These are phyloP conservation scores for Aphelenchoides avenae DNA, from an alignment of 1,140 invertebrate genomes.

Conservation along the genomic window DNA sequence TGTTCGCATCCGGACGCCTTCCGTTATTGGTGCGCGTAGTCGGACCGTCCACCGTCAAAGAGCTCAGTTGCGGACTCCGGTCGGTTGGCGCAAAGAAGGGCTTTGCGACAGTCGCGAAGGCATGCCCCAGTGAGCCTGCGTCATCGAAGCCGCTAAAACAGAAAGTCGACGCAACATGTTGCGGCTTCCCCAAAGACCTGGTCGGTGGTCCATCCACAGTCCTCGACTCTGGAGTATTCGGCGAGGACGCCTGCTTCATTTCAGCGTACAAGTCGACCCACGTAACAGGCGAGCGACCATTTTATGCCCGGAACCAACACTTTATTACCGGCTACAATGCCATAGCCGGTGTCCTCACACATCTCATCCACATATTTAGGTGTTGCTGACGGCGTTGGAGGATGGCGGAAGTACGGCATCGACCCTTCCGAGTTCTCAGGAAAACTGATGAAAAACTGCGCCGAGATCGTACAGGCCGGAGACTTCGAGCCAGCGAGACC, in stretches of 20 bases:
- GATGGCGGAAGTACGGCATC: slow-evolving; percentile 93
- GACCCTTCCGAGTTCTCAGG: slow-evolving; percentile 91
- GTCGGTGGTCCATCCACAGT: slow-evolving; percentile 66
- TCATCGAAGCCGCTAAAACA: too few relatives aligned
- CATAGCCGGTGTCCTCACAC: neutral
- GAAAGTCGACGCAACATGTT: slow-evolving; percentile 68
- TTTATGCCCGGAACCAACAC: neutral
- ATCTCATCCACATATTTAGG: slow-evolving; percentile 65
- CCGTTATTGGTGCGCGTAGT: too few relatives aligned
- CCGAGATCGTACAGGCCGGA: slow-evolving; percentile 77
- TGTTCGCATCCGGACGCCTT: too few relatives aligned
- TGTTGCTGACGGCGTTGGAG: slow-evolving; percentile 94
- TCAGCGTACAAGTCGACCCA: slow-evolving; percentile 77
- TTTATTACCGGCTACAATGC: neutral
- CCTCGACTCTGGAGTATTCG: slow-evolving; percentile 80
- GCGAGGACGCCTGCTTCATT: slow-evolving; percentile 92
- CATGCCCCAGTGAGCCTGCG: too few relatives aligned
- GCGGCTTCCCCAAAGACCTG: slow-evolving; percentile 84
- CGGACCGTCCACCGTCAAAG: too few relatives aligned
- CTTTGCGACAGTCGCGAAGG: too few relatives aligned
- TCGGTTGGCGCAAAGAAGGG: too few relatives aligned
- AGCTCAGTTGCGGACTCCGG: too few relatives aligned
- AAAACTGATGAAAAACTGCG: slow-evolving; percentile 86
- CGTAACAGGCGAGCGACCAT: slow-evolving; percentile 75
- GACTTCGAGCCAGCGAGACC: slow-evolving; percentile 79